Conservation (phyloP, 64 coral and sea anemone species). For the Montipora sp. region DNA sequence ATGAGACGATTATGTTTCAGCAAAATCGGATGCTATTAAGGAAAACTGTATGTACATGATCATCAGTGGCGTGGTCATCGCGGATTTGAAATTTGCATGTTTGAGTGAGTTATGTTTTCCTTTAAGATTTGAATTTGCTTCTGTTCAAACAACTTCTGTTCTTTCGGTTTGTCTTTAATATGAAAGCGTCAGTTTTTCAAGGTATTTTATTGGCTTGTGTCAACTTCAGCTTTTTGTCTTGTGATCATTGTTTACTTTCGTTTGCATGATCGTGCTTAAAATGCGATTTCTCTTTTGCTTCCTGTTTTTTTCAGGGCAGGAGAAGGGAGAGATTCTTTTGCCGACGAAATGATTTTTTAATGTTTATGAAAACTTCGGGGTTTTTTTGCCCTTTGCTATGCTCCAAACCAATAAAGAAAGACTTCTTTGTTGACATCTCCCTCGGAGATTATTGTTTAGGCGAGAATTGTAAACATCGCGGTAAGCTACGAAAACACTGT, state of each 20-base stretch:
- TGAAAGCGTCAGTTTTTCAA: constrained; percentile 53
- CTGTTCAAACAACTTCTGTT: constrained; percentile 62
- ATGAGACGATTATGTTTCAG: too few relatives aligned
- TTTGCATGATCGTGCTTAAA: constrained; percentile 67
- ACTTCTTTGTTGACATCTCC: constrained; percentile 20
- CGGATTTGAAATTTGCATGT: not conserved
- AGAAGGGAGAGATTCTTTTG: too few relatives aligned
- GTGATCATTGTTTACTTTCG: constrained; percentile 46
- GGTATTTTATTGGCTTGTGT: constrained; percentile 69
- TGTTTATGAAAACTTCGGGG: not conserved
- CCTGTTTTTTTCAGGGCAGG: not conserved
- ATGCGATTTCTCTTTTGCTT: constrained; percentile 3
- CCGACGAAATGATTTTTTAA: not conserved
- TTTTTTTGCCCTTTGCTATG: not conserved
- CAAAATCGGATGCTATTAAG: not conserved
- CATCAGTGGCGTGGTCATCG: not conserved
- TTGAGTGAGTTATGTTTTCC: not conserved
- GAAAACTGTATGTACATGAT: not conserved
- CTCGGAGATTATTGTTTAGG: not conserved
- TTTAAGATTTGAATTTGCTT: constrained; percentile 19
- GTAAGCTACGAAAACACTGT: not conserved
- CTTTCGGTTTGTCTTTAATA: constrained; percentile 34
- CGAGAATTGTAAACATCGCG: constrained; percentile 22
- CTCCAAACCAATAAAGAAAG: not conserved
- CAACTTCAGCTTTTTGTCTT: constrained; percentile 49